Conservation (phyloP, 2,888 invertebrate species). For the Rhaphigaster nebulosa region DNA sequence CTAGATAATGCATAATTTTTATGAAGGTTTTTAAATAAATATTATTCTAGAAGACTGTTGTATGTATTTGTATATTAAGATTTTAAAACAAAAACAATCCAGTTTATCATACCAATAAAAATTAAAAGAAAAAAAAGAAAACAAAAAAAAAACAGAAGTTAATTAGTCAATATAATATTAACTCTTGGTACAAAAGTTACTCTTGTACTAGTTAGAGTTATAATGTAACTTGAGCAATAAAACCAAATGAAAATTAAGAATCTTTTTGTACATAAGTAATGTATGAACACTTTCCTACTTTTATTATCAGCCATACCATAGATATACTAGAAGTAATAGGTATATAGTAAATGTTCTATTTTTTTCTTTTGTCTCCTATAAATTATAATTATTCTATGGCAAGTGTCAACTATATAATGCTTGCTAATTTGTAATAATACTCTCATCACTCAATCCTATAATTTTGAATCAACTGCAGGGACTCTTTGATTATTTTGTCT, state of each 20-base stretch:
- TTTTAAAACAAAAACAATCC: constrained; percentile 46
- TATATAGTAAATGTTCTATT: not conserved
- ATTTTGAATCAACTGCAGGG: not conserved
- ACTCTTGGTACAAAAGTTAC: constrained; percentile 42
- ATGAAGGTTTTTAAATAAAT: constrained; percentile 51
- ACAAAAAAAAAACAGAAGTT: not conserved
- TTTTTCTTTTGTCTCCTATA: not conserved
- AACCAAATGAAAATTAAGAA: constrained; percentile 36
- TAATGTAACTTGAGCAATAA: constrained; percentile 55
- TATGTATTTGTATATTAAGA: constrained; percentile 54
- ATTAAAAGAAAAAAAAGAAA: not conserved
- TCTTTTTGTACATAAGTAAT: not conserved
- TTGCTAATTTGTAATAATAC: not conserved
- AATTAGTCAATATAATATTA: constrained; percentile 28
- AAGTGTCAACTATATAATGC: not conserved
- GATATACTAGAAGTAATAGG: not conserved
- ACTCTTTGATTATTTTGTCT: not conserved
- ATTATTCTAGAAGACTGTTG: constrained; percentile 53
- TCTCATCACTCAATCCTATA: not conserved
- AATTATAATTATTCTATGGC: not conserved
- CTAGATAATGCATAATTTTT: constrained; percentile 48
- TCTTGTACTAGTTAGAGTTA: constrained; percentile 36
- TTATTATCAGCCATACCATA: not conserved
- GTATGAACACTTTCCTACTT: not conserved
- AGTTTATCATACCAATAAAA: constrained; percentile 13